phyloP scores from a whole-genome alignment of 2,113 vertebrate species.

The Nesospiza acunhae region DNA sequence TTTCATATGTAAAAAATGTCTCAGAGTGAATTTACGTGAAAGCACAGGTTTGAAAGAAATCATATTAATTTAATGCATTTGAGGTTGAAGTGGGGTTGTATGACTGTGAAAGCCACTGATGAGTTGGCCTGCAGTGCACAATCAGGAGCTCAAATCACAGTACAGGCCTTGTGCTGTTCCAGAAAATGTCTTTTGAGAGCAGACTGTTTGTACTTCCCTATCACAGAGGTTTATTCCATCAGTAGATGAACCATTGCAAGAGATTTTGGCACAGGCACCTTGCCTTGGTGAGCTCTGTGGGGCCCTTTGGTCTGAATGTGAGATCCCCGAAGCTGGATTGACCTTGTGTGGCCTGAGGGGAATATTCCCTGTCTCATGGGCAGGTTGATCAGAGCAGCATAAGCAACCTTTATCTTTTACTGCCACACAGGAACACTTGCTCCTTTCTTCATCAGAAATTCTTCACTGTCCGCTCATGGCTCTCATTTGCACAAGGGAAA shows the following conservation, averaged over 20 bases:
- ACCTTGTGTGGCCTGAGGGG: not conserved
- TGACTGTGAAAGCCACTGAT: not conserved
- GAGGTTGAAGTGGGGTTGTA: not conserved
- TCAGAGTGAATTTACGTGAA: not conserved
- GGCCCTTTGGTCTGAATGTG: not conserved
- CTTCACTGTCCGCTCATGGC: not conserved
- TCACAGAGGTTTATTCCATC: not conserved
- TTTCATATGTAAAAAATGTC: not conserved
- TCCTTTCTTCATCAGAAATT: not conserved
- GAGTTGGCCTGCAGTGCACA: not conserved
- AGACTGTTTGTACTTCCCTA: not conserved
- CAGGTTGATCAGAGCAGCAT: accelerated
- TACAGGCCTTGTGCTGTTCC: not conserved
- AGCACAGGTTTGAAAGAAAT: not conserved
- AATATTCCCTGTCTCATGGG: not conserved
- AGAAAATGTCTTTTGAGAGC: not conserved
- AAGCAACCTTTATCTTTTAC: not conserved
- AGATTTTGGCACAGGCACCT: not conserved
- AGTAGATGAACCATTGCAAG: not conserved
- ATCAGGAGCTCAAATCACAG: not conserved
- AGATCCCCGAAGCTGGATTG: not conserved
- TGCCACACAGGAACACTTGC: not conserved
- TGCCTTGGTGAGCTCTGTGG: not conserved
- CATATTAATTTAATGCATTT: not conserved
- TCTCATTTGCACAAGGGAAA: not conserved